phyloP scores from a whole-genome alignment of 2,888 invertebrate species.

The Athalia cordata region DNA sequence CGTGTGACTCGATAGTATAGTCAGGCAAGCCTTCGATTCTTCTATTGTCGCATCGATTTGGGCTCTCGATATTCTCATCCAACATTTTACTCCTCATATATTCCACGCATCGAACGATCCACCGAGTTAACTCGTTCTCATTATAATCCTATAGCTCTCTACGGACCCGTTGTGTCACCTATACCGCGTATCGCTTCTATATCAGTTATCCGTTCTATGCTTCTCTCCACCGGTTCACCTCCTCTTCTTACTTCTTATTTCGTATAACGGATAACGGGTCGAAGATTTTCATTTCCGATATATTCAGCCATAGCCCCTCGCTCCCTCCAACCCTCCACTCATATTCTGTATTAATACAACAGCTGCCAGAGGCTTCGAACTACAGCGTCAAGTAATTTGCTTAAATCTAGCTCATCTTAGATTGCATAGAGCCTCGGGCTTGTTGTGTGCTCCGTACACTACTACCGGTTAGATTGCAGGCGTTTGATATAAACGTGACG shows the following conservation, averaged over 20 bases:
- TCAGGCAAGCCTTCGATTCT: constrained; percentile 48
- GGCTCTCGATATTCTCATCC: constrained; percentile 24
- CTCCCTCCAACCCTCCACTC: background rate
- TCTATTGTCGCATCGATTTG: constrained; percentile 47
- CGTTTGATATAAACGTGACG: background rate
- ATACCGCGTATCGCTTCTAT: background rate
- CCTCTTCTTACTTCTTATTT: background rate
- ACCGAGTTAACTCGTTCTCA: no score
- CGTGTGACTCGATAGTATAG: constrained; percentile 57
- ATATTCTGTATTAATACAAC: background rate
- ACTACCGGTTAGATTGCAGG: background rate
- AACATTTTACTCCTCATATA: background rate
- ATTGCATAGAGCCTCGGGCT: constrained; percentile 17
- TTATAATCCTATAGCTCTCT: no score
- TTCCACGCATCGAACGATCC: background rate
- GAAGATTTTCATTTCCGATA: constrained; percentile 27
- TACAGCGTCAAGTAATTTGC: constrained; percentile 16
- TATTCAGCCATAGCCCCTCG: background rate
- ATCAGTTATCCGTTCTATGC: background rate
- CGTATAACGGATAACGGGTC: constrained; percentile 31
- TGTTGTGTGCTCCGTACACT: background rate
- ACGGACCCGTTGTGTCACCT: no score
- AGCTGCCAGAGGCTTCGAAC: background rate
- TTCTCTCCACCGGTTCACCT: background rate
- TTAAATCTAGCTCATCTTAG: constrained; percentile 30